Evolutionary conservation across 2,888 invertebrate genomes (phyloP), one percentile per base, ranked within the genome.

Genomic region (Leucophora obtusa): DNA sequence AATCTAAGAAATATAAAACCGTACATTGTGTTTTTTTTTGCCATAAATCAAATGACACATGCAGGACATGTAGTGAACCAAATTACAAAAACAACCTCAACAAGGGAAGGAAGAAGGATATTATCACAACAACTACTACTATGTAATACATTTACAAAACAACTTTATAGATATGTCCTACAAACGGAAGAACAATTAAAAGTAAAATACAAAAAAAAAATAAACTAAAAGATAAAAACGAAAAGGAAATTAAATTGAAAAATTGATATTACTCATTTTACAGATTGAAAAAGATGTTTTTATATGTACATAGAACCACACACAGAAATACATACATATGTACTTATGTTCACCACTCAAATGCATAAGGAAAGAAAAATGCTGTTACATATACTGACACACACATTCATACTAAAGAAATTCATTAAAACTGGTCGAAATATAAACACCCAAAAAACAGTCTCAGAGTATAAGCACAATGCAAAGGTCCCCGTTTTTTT

Each of bases 21-120:
- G 21, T 11, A 18, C 10, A 33, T 9, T 54, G 28, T 66, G 24
- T 54, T 54, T 47, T 11, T 9, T 38, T 43, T 38, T 54, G 66
- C 43, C 54, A 76, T 77, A 73, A 81, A 73, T 81, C 62, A 74
- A 58, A 71, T 77, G 73, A 74, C 70, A 70, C 51, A 70, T 66
- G 35, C 81, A 77, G 77, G 70, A 81, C 51, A 74, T 56, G 11
- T 28, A 28, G 28, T 28, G 47, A 18, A 17, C 35, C 0, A 63
- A 56, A 35, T 15, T 21, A 28, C 11, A 62, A 11, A 53, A 51
- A 28, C 8, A 51, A 70, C 4, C 17, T 24, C 56, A 54, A 35
- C 15, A 38, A 14, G n/a, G 54, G 50, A 71, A 59, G 24, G 17
- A 15, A 9, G n/a, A 50, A 38, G 21, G 47, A 43, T 65, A 6